phyloP scores from a whole-genome alignment of 2,888 invertebrate genomes.

The Phaedon cochleariae region DNA sequence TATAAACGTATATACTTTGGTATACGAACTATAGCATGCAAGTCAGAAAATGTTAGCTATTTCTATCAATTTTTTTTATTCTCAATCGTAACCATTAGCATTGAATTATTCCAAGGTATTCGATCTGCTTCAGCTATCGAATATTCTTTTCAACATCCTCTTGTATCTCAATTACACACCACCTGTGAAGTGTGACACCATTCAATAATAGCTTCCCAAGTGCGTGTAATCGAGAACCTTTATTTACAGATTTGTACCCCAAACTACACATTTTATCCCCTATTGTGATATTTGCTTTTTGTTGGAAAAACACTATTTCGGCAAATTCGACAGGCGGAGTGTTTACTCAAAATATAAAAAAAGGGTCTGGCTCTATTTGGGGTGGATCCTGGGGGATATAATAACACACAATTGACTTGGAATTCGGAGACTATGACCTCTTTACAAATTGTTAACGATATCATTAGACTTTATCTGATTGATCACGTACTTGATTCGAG shows the following conservation, averaged over 20 bases:
- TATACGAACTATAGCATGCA: too few relatives aligned
- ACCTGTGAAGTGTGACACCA: constrained; percentile 32
- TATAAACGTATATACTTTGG: too few relatives aligned
- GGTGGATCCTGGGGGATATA: constrained; percentile 44
- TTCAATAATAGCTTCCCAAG: constrained; percentile 30
- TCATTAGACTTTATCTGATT: constrained; percentile 39
- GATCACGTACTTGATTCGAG: constrained; percentile 37
- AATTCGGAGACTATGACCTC: constrained; percentile 31
- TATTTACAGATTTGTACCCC: constrained; percentile 58
- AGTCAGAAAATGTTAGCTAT: too few relatives aligned
- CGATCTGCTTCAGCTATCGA: too few relatives aligned
- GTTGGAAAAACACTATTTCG: constrained; percentile 57
- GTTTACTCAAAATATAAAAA: constrained; percentile 60
- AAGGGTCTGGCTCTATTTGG: constrained; percentile 48
- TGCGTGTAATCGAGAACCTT: constrained; percentile 57
- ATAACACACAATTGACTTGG: constrained; percentile 50
- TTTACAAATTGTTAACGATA: constrained; percentile 29
- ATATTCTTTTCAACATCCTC: too few relatives aligned
- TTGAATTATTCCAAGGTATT: too few relatives aligned
- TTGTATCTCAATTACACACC: constrained; percentile 14
- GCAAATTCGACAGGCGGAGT: constrained; percentile 58
- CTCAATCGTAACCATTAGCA: too few relatives aligned
- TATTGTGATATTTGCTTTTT: constrained; percentile 55
- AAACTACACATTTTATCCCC: constrained; percentile 52
- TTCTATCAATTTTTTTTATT: too few relatives aligned